phyloP scores from a whole-genome alignment of 2,888 invertebrate genomes.

The Sesia bembeciformis region DNA sequence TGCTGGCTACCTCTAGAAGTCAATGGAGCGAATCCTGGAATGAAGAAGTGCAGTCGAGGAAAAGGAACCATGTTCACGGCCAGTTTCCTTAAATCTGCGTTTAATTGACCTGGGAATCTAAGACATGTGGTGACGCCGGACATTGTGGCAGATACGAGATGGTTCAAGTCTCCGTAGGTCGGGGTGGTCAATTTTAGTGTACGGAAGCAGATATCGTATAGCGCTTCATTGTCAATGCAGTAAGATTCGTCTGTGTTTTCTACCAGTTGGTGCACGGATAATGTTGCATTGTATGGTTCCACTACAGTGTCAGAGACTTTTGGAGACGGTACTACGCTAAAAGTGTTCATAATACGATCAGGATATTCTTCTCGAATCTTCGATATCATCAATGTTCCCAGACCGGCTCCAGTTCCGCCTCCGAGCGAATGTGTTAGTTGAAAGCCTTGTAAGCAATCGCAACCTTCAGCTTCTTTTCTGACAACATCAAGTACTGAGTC shows the following conservation, averaged over 20 bases:
- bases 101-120: slow-evolving; percentile 92
- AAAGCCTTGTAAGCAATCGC: slow-evolving; percentile 80
- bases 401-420: slow-evolving; percentile 84
- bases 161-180: slow-evolving; percentile 87
- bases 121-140: slow-evolving; percentile 85
- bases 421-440: slow-evolving; percentile 82
- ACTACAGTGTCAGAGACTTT: slow-evolving; percentile 87
- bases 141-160: slow-evolving; percentile 83
- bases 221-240: slow-evolving; percentile 86
- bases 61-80: slow-evolving; percentile 97
- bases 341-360: slow-evolving; percentile 84
- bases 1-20: slow-evolving; percentile 91
- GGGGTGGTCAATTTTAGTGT: slow-evolving; percentile 84
- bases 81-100: slow-evolving; percentile 90
- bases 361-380: slow-evolving; percentile 86
- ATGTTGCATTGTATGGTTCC: slow-evolving; percentile 85
- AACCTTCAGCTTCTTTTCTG: slow-evolving; percentile 77
- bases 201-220: slow-evolving; percentile 87
- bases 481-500: slow-evolving; percentile 77
- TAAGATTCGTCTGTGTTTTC: slow-evolving; percentile 87
- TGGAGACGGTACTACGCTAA: slow-evolving; percentile 83
- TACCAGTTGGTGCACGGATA: slow-evolving; percentile 83
- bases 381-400: slow-evolving; percentile 82
- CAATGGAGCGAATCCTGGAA: slow-evolving; percentile 89
- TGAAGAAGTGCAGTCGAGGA: slow-evolving; percentile 92